A percentile compares a stretch with the other conserved stretches of the same genome.
phyloP scores from a whole-genome alignment of 2,797 vertebrate genomes.

The Florisuga fusca region DNA sequence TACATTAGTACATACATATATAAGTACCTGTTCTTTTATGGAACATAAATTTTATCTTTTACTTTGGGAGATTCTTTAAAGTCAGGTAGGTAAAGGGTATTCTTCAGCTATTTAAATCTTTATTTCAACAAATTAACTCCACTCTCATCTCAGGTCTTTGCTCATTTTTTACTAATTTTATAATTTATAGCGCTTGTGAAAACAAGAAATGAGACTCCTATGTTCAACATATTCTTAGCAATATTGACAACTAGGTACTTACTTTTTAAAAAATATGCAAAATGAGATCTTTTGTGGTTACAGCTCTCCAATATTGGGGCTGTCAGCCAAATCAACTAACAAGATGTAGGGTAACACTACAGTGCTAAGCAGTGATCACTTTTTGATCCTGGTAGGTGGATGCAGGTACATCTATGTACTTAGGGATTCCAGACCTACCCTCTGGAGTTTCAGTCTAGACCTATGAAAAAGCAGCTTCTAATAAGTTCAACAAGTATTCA shows the following conservation, averaged over 20 bases:
- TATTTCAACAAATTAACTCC: background rate
- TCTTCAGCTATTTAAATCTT: background rate
- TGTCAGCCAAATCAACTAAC: background rate
- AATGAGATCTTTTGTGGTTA: background rate
- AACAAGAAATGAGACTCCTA: background rate
- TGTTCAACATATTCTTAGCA: background rate
- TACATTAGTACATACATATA: too few relatives aligned
- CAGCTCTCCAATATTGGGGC: background rate
- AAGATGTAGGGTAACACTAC: background rate
- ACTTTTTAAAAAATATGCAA: background rate
- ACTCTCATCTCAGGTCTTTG: background rate
- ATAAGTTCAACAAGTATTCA: background rate
- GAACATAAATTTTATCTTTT: background rate
- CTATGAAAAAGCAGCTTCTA: background rate
- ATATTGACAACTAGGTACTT: rapidly evolving
- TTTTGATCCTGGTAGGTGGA: background rate
- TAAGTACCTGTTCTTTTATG: background rate
- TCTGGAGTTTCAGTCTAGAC: background rate
- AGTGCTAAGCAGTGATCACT: background rate
- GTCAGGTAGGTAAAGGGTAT: background rate
- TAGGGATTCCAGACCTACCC: background rate
- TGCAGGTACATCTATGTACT: rapidly evolving
- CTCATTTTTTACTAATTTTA: background rate
- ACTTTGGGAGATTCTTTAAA: background rate
- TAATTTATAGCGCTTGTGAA: background rate